Evolutionary conservation across 1,140 invertebrate genomes (phyloP).

Genomic region (Eubasilissa regina): DNA sequence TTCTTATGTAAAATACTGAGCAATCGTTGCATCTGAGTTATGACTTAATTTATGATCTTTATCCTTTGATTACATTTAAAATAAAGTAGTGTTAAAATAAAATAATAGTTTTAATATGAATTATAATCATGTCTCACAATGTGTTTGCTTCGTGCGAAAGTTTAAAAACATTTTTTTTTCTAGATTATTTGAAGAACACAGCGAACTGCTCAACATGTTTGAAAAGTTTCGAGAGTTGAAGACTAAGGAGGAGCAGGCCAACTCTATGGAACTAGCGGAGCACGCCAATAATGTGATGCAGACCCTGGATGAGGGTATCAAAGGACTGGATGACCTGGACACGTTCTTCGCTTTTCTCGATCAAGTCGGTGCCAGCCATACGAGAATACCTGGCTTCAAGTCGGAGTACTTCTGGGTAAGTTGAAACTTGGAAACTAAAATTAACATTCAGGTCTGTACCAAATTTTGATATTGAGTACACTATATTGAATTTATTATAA

Average conservation of each 20-base stretch:
- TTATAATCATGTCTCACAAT: background rate
- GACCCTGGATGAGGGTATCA: conserved; percentile 89
- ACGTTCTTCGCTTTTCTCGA: conserved; percentile 87
- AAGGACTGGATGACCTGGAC: conserved; percentile 87
- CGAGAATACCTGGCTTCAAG: conserved; percentile 87
- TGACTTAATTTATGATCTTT: too few relatives aligned
- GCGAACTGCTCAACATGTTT: conserved; percentile 86
- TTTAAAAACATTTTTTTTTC: too few relatives aligned
- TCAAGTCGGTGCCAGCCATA: conserved; percentile 87
- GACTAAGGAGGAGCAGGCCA: conserved; percentile 86
- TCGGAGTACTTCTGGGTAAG: conserved; percentile 91
- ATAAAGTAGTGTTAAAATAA: too few relatives aligned
- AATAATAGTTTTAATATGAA: background rate
- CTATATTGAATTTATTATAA: too few relatives aligned
- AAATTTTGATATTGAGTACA: too few relatives aligned
- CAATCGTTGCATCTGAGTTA: too few relatives aligned
- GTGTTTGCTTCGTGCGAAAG: background rate
- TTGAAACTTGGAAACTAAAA: conserved; percentile 46
- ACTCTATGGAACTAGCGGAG: conserved; percentile 86
- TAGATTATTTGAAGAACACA: conserved; percentile 92
- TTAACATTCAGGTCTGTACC: too few relatives aligned
- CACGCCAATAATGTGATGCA: conserved; percentile 92
- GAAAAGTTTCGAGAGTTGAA: conserved; percentile 84
- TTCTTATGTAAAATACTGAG: too few relatives aligned
- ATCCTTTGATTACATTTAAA: too few relatives aligned